Base-by-base conservation (phyloP, 2,797 vertebrate genomes). In the Alosa sapidissima region DNA sequence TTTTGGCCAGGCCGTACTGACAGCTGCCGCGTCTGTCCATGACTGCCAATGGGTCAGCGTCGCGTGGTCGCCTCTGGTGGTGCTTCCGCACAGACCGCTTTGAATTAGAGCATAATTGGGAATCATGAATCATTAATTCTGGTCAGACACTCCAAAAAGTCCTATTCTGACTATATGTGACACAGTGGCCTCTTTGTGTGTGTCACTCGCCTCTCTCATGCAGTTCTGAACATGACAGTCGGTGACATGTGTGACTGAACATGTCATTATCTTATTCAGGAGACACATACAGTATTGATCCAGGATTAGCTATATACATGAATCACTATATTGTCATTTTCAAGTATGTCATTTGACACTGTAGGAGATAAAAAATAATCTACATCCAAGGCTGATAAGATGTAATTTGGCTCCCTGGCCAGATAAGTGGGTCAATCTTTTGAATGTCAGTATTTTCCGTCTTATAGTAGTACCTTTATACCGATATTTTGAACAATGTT, bases 21-120 rank as follows among this genome's bases (percentile, higher is more conserved):
- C 93, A 95, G 93, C 92, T 92, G 92, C 90, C 24, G 82, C 83
- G 85, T 88, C 87, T 48, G 87, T 91, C 88, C 4, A 0, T 54
- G 87, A 24, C 89, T 91, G 91, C 92, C 92, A 93, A 90, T 55
- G 72, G 14, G 11, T 87, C 55, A 36, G 82, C 88, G 89, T 33
- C 84, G 86, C 49, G 81, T 52, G 82, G 3, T 86, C 19, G 81
- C 91, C 86, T 47, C 89, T 52, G 88, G 82, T 85, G 52, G 88
- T 83, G 91, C 88, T 90, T 87, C 89, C 84, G 82, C 84, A 86
- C 86, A 83, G 84, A 87, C 91, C 84, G 60, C 86, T 92, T 91
- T 90, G 87, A 93, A 95, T 94, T 92, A 92, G 94, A 93, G 91
- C 89, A 87, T 93, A 93, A 95, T 93, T 93, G 91, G 86, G 87